phyloP scores from a whole-genome alignment of 2,888 invertebrate genomes.

The Phasia obesa region DNA sequence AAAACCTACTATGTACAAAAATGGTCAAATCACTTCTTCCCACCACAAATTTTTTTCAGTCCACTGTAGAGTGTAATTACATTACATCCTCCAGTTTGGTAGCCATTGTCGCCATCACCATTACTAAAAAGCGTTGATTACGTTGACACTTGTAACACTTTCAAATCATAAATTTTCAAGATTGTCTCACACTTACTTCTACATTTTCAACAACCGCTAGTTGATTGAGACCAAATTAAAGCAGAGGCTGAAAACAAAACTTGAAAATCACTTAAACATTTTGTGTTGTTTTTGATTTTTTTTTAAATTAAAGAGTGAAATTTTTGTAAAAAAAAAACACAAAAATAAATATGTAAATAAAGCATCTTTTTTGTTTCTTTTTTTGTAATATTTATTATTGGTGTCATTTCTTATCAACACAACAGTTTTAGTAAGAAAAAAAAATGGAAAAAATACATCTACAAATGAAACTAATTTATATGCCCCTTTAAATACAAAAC shows the following conservation, averaged over 20 bases:
- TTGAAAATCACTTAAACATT: conserved; percentile 41
- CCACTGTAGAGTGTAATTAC: conserved; percentile 35
- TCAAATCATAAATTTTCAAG: conserved; percentile 71
- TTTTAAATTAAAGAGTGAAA: conserved; percentile 35
- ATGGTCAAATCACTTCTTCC: too few relatives aligned
- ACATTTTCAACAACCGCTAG: conserved; percentile 39
- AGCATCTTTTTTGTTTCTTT: conserved; percentile 27
- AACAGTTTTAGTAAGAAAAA: background rate
- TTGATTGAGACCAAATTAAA: conserved; percentile 51
- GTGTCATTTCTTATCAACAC: conserved; percentile 66
- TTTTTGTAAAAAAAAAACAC: too few relatives aligned
- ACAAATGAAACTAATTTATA: conserved; percentile 58
- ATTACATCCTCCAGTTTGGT: conserved; percentile 31
- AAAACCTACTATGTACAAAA: too few relatives aligned
- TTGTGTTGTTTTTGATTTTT: conserved; percentile 24
- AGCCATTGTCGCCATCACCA: conserved; percentile 42
- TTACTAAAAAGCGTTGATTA: conserved; percentile 67
- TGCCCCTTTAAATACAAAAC: conserved; percentile 63
- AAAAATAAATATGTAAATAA: conserved; percentile 56
- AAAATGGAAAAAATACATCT: conserved; percentile 5
- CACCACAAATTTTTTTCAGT: too few relatives aligned
- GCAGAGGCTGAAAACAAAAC: conserved; percentile 31
- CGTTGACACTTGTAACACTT: conserved; percentile 72
- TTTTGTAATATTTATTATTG: conserved; percentile 53
- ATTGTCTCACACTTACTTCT: conserved; percentile 64